Percentiles rank a stretch among this genome's conserved stretches.
phyloP scores from a whole-genome alignment of 1,140 invertebrate genomes.

The Drosophila sproati region DNA sequence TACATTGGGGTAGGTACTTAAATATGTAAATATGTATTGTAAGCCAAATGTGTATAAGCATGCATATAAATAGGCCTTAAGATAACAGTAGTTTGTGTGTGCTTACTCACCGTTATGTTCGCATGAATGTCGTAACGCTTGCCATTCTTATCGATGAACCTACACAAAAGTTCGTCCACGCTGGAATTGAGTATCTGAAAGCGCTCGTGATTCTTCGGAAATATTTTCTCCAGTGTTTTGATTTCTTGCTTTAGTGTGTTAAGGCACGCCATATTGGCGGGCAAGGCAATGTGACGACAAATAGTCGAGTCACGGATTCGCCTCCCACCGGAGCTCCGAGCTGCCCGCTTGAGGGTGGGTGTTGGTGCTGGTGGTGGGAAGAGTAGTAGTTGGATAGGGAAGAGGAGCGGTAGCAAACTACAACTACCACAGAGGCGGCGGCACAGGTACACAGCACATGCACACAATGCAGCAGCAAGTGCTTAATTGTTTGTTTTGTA shows the following conservation, averaged over 20 bases:
- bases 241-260: conserved; percentile 99
- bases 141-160: conserved; percentile 97
- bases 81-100: conserved; percentile 21
- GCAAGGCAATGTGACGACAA: conserved; percentile 58
- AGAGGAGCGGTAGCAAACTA: background rate
- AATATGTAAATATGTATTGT: background rate
- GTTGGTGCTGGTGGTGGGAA: background rate
- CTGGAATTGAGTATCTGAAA: conserved; percentile 98
- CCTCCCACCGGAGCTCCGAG: conserved; percentile 20
- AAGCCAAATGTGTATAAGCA: background rate
- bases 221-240: conserved; percentile 96
- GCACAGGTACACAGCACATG: conserved; percentile 8
- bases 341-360: background rate
- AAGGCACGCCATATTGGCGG: conserved; percentile 95
- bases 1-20: conserved; percentile 8
- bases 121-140: conserved; percentile 98
- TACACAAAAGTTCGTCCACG: conserved; percentile 98
- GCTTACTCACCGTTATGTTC: conserved; percentile 96
- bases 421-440: background rate
- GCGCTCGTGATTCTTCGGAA: conserved; percentile 97
- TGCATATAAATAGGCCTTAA: conserved; percentile 5
- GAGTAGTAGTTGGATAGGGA: background rate
- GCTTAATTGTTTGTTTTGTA: background rate
- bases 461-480: conserved; percentile 10
- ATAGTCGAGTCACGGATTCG: conserved; percentile 40